Conservation (phyloP, 2,113 vertebrate species). For the Steatornis caripensis region DNA sequence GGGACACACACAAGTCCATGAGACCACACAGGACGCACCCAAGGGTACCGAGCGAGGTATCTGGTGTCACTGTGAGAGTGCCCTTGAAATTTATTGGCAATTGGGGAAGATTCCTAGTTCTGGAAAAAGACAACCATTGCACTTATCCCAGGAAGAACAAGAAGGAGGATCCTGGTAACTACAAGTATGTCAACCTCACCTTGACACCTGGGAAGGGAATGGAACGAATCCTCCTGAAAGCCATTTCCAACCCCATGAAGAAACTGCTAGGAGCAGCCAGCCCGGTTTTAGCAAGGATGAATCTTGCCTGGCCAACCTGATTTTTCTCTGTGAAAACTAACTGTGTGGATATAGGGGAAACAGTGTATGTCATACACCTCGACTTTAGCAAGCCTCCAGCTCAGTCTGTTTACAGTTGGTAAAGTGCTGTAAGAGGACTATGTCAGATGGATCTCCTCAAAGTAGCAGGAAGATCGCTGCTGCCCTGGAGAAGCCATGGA, state of each 20-base stretch:
- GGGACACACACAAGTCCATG: neutral
- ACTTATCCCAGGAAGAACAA: neutral
- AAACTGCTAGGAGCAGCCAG: neutral
- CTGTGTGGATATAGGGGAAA: neutral
- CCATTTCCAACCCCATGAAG: neutral
- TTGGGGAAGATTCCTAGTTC: neutral
- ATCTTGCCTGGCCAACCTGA: neutral
- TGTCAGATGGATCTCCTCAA: neutral
- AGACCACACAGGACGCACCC: accelerated
- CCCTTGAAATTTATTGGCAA: neutral
- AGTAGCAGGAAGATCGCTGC: accelerated
- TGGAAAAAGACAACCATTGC: neutral
- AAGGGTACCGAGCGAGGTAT: accelerated
- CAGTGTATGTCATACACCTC: neutral
- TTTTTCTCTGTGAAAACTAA: neutral
- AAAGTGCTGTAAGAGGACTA: neutral
- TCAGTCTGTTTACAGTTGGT: neutral
- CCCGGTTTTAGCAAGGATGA: accelerated
- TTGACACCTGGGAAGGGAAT: accelerated
- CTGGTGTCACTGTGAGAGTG: neutral
- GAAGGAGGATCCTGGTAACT: neutral
- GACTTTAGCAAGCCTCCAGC: neutral
- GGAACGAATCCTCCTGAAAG: neutral
- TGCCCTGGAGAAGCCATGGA: neutral
- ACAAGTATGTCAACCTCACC: neutral